Base-by-base conservation (phyloP, 2,113 vertebrate genomes). In the Guaruba guarouba region DNA sequence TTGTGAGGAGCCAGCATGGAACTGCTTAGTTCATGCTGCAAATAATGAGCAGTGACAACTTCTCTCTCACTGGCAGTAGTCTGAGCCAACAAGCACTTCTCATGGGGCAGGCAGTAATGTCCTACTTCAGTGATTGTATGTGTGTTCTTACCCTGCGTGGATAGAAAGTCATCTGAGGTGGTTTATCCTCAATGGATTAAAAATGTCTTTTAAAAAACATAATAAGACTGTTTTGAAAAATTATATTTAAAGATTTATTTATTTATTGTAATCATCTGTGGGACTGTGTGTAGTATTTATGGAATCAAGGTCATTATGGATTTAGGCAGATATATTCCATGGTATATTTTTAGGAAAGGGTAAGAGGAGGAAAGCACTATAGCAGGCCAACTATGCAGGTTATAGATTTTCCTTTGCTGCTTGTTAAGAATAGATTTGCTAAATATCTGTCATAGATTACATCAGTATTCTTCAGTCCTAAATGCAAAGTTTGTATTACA, bases 61-160 rank as follows among this genome's bases (percentile, higher is more conserved):
- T 20, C 2, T 49, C 6, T 10, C 29, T 82, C 31, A 4, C 1
- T 52, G 37, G 15, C n/a, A 70, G 7, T 0, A 33, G 63, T 1
- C 27, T 11, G 59, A 78, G 37, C 27, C 81, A 81, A 13, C 16
- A 81, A 64, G 46, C 3, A 1, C 4, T 52, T 48, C 3, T 17
- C 25, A 13, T 23, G 39, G 31, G 20, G 7, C 17, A 52, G 20
- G 27, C 2, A 14, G 6, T 14, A 57, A 14, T 27, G 5, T 11
- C 7, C 29, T n/a, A 12, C 48, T 44, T 10, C 43, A 11, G 22
- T 73, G 37, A 12, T 6, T 54, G 11, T 35, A 17, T 19, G 9
- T 54, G 20, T 54, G 20, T 44, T 44, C 28, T 51, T 75, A 41
- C 37, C 25, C n/a, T 84, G 12, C 1, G 1, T n/a, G 84, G 35